Percentiles rank a stretch among this genome's conserved stretches.
Evolutionary conservation across 37 sponge, comb jelly and placozoan species (phyloP).

Genomic region (Cladorhizidae sp.): DNA sequence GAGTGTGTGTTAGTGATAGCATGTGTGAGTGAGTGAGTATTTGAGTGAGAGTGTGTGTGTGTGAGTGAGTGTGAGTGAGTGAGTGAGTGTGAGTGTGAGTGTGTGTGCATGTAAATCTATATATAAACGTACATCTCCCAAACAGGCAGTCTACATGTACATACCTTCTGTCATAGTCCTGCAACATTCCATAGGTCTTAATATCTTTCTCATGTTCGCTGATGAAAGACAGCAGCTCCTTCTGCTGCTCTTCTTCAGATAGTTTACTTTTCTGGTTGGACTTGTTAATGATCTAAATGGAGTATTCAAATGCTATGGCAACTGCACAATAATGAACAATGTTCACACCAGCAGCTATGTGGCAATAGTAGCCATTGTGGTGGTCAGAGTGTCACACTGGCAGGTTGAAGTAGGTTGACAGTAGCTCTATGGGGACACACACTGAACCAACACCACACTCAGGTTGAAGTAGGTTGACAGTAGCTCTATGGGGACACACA

Average conservation of each 20-base stretch:
- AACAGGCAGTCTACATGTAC: too few species aligned
- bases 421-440: neutral
- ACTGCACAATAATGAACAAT: neutral
- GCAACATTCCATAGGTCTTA: constrained; percentile 82
- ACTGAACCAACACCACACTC: too few species aligned
- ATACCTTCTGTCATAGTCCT: constrained; percentile 77
- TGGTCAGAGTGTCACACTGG: neutral
- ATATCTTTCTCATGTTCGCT: constrained; percentile 69
- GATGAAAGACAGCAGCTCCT: constrained; percentile 60
- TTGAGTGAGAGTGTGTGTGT: too few species aligned
- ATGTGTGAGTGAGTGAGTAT: too few species aligned
- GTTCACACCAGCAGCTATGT: neutral
- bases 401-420: neutral
- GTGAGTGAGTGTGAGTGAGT: too few species aligned
- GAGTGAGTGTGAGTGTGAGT: too few species aligned
- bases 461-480: too few species aligned
- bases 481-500: too few species aligned
- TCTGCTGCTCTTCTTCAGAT: constrained; percentile 53
- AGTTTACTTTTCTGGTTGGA: constrained; percentile 6
- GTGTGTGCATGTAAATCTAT: too few species aligned
- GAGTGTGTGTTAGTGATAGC: too few species aligned
- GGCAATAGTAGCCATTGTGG: neutral
- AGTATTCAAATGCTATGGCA: constrained; percentile 15
- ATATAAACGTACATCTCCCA: too few species aligned
- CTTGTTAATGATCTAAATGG: constrained; percentile 35